Conservation (phyloP, 2,797 vertebrate species). For the Molossus molossus region DNA sequence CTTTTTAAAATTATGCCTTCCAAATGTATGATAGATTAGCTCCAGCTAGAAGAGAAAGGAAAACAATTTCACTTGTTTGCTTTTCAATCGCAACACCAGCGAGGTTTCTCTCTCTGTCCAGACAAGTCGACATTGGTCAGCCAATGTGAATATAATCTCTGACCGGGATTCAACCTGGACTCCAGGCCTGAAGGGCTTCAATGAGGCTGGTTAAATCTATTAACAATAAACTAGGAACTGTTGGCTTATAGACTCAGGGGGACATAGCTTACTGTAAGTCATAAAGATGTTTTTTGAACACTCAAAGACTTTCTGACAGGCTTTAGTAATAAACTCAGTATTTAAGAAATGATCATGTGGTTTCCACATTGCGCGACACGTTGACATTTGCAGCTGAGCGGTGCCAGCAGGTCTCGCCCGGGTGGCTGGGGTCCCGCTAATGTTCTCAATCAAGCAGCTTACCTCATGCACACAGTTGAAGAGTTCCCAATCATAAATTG, state of each 20-base stretch:
- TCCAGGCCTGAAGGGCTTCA: conserved; percentile 57
- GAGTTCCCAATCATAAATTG: conserved; percentile 98
- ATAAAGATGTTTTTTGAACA: conserved; percentile 59
- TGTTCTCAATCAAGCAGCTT: conserved; percentile 50
- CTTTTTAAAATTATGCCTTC: conserved; percentile 96
- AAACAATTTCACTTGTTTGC: conserved; percentile 73
- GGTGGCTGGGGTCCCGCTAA: neutral
- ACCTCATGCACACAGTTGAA: conserved; percentile 99
- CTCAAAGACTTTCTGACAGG: conserved; percentile 68
- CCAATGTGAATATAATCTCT: conserved; percentile 53
- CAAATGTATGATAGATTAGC: conserved; percentile 98
- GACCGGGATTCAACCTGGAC: neutral
- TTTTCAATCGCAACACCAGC: conserved; percentile 63
- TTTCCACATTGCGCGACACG: conserved; percentile 53
- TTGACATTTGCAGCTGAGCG: neutral
- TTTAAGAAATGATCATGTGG: conserved; percentile 28
- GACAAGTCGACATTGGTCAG: conserved; percentile 37
- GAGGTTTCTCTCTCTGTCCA: conserved; percentile 51
- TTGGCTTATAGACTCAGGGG: conserved; percentile 62
- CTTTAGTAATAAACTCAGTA: conserved; percentile 60
- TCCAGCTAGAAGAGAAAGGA: conserved; percentile 93
- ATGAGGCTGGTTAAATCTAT: conserved; percentile 32
- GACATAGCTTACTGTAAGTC: conserved; percentile 61
- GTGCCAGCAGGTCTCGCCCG: neutral
- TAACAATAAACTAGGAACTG: conserved; percentile 66